Conservation (phyloP, 2,797 vertebrate species). For the Amblyopsis hoosieri region DNA sequence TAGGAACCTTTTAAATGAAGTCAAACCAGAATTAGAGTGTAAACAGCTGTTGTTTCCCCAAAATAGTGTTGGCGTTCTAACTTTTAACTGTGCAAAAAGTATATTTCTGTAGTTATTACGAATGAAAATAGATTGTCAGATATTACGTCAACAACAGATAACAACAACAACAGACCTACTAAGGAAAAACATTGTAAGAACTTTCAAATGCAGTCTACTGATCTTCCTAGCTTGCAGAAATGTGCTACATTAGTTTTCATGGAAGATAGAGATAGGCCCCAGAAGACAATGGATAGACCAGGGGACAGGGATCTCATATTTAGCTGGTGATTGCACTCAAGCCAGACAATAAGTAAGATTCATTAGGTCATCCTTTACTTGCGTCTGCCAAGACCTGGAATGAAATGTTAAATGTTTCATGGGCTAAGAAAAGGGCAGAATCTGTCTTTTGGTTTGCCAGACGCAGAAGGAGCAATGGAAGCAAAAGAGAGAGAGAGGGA, state of each 20-base stretch:
- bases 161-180: too few relatives aligned
- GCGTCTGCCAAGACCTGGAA: conserved; percentile 97
- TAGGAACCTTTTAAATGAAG: conserved; percentile 10
- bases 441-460: conserved; percentile 96
- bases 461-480: conserved; percentile 70
- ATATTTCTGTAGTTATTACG: too few relatives aligned
- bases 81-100: too few relatives aligned
- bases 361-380: conserved; percentile 98
- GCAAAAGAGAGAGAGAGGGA: conserved; percentile 15
- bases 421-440: conserved; percentile 96
- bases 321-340: conserved; percentile 89
- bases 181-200: conserved; percentile 9
- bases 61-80: too few relatives aligned
- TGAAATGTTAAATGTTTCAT: conserved; percentile 99
- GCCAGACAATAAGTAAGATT: conserved; percentile 97
- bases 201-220: conserved; percentile 7
- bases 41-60: background rate
- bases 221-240: conserved; percentile 37
- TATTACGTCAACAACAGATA: too few relatives aligned
- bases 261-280: conserved; percentile 57
- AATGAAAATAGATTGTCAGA: too few relatives aligned
- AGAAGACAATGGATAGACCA: conserved; percentile 73
- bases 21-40: conserved; percentile 13
- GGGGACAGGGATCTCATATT: conserved; percentile 89
- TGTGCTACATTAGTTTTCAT: conserved; percentile 28